These are phyloP conservation scores for Priocnemis perturbator DNA, from an alignment of 2,888 invertebrate species.

Conservation along the genomic window DNA sequence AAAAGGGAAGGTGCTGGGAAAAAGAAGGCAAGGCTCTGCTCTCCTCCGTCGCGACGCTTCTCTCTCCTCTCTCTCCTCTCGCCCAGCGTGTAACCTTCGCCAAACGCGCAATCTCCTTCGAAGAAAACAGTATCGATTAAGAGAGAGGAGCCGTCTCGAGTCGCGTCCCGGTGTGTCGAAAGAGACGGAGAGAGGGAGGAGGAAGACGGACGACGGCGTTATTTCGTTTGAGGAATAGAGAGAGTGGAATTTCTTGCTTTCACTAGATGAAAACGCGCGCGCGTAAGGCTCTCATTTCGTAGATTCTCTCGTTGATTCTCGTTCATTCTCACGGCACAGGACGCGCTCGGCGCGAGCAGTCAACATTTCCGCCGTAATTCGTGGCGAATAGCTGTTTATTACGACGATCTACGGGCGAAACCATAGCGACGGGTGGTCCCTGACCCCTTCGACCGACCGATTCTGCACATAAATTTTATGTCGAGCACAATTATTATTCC, in stretches of 20 bases:
- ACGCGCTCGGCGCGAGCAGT: too few relatives aligned
- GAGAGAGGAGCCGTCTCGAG: conserved; percentile 36
- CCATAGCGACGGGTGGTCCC: conserved; percentile 1
- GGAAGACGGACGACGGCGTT: conserved; percentile 15
- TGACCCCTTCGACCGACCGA: conserved; percentile 1
- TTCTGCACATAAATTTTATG: conserved; percentile 13
- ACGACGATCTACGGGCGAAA: too few relatives aligned
- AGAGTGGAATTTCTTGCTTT: conserved; percentile 39
- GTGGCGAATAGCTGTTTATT: too few relatives aligned
- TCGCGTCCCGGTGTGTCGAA: conserved; percentile 18
- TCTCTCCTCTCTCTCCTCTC: neutral
- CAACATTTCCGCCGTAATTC: too few relatives aligned
- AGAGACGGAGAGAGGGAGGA: conserved; percentile 14
- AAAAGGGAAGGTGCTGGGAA: conserved; percentile 21
- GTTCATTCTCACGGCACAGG: too few relatives aligned
- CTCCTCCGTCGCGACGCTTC: conserved; percentile 17
- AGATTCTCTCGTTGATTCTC: too few relatives aligned
- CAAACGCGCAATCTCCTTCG: conserved; percentile 60
- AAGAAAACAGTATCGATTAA: conserved; percentile 63
- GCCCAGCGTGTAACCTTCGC: conserved; percentile 41
- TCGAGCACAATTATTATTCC: neutral
- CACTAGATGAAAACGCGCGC: conserved; percentile 19
- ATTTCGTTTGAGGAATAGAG: conserved; percentile 15
- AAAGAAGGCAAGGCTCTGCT: neutral
- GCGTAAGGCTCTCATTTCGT: neutral